These are phyloP conservation scores for Andrena dorsata DNA, from an alignment of 2,888 invertebrate species.

Conservation along the genomic window DNA sequence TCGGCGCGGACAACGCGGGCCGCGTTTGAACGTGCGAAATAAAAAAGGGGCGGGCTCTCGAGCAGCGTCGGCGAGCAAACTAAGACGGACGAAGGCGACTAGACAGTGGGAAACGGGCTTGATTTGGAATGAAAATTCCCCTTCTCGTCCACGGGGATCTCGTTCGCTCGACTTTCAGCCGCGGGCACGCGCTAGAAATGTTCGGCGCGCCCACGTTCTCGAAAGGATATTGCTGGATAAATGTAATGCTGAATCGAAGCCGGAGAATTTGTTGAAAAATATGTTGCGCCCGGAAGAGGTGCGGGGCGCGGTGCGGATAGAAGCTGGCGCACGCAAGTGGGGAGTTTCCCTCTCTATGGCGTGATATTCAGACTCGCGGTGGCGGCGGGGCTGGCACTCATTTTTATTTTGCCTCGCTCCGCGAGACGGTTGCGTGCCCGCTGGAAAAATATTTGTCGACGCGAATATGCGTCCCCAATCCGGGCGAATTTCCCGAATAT, in stretches of 20 bases:
- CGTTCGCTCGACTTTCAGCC: constrained; percentile 24
- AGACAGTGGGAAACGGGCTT: constrained; percentile 23
- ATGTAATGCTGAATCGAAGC: neutral
- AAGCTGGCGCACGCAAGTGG: neutral
- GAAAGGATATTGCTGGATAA: constrained; percentile 14
- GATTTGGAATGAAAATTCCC: constrained; percentile 58
- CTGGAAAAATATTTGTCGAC: constrained; percentile 59
- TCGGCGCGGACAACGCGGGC: neutral
- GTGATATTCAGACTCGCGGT: constrained; percentile 18
- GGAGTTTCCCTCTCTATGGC: constrained; percentile 16
- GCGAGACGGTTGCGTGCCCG: constrained; percentile 16
- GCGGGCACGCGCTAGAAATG: constrained; percentile 9
- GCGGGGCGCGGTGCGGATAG: neutral
- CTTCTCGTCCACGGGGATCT: constrained; percentile 37
- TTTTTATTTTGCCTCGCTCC: neutral
- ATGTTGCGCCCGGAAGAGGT: neutral
- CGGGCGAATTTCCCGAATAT: constrained; percentile 57
- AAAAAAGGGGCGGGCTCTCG: constrained; percentile 16
- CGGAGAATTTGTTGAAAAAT: neutral
- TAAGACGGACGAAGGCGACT: constrained; percentile 25
- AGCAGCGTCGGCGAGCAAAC: constrained; percentile 22
- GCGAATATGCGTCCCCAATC: constrained; percentile 42
- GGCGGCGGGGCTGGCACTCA: neutral
- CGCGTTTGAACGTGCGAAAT: constrained; percentile 2
- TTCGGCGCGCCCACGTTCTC: constrained; percentile 8